phyloP scores from a whole-genome alignment of 2,797 vertebrate species.

The Selene dorsalis region DNA sequence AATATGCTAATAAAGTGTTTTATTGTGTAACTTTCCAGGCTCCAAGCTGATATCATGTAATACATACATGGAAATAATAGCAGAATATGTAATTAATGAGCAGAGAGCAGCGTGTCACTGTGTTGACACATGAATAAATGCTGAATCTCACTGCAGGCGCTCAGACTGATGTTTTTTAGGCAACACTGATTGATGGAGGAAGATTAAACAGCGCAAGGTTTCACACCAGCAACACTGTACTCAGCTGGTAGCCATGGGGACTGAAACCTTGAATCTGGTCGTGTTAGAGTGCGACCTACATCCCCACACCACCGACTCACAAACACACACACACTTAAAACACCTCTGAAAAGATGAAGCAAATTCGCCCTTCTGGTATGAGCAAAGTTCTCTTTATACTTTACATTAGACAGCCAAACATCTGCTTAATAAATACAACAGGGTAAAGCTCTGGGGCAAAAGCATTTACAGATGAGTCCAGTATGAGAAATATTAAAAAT shows the following conservation, averaged over 20 bases:
- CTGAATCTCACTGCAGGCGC: slow-evolving; percentile 27
- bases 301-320: background rate
- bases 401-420: slow-evolving; percentile 36
- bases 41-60: slow-evolving; percentile 24
- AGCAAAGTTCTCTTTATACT: slow-evolving; percentile 44
- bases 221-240: background rate
- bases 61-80: slow-evolving; percentile 32
- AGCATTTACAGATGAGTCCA: slow-evolving; percentile 28
- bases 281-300: background rate
- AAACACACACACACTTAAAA: background rate
- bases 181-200: slow-evolving; percentile 21
- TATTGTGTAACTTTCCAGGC: slow-evolving; percentile 28
- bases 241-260: slow-evolving; percentile 15
- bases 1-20: slow-evolving; percentile 70
- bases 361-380: background rate
- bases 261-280: background rate
- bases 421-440: slow-evolving; percentile 40
- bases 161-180: slow-evolving; percentile 40
- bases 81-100: slow-evolving; percentile 49
- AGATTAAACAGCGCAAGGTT: slow-evolving; percentile 5
- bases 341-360: slow-evolving; percentile 13
- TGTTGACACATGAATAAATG: slow-evolving; percentile 33
- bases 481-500: background rate
- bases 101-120: slow-evolving; percentile 30
- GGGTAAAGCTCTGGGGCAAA: slow-evolving; percentile 37